Conservation (phyloP, 2,888 invertebrate genomes). For the Oligia latruncula region DNA sequence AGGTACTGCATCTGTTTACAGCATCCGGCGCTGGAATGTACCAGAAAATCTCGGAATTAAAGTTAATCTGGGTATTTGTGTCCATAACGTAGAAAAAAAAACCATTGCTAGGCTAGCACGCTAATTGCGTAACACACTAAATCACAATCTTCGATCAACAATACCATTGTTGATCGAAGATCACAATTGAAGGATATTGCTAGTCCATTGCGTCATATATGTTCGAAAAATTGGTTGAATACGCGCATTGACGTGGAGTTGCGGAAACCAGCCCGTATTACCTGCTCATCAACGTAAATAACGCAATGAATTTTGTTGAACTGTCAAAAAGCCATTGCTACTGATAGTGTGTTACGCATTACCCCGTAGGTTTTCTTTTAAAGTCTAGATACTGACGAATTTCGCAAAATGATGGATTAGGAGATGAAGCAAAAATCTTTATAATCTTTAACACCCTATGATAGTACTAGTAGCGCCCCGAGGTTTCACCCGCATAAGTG, state of each 20-base stretch:
- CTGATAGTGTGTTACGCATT: too few relatives aligned
- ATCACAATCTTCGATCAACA: too few relatives aligned
- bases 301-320: too few relatives aligned
- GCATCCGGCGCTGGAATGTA: slow-evolving; percentile 21
- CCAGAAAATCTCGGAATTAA: slow-evolving; percentile 2
- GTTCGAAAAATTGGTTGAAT: too few relatives aligned
- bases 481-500: too few relatives aligned
- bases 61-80: not conserved
- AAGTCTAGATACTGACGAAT: not conserved
- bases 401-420: not conserved
- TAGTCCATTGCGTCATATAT: not conserved
- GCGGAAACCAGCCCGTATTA: too few relatives aligned
- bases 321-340: too few relatives aligned
- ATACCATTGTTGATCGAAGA: too few relatives aligned
- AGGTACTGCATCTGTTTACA: slow-evolving; percentile 45
- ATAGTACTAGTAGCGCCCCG: too few relatives aligned
- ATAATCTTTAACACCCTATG: not conserved
- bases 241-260: too few relatives aligned
- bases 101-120: not conserved
- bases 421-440: not conserved
- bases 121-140: too few relatives aligned
- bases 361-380: not conserved
- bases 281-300: too few relatives aligned
- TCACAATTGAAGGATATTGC: not conserved
- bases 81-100: not conserved